Percentiles rank a stretch among this genome's conserved stretches.
These are phyloP conservation scores for Ophion obscuratus DNA, from an alignment of 2,888 invertebrate genomes.

Conservation along the genomic window DNA sequence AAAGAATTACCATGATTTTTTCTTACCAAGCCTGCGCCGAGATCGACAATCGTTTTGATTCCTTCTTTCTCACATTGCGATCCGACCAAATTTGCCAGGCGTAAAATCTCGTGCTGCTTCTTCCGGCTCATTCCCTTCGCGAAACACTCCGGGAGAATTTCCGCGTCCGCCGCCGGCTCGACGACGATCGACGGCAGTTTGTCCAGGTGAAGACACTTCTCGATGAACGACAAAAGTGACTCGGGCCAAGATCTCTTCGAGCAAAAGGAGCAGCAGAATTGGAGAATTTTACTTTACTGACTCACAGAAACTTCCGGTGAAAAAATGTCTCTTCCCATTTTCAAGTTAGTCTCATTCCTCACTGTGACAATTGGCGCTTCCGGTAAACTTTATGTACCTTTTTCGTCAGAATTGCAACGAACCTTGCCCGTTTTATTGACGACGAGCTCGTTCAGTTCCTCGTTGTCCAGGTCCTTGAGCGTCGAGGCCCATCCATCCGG, in stretches of 20 bases:
- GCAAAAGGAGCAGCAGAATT: constrained; percentile 5
- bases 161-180: constrained; percentile 24
- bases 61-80: constrained; percentile 84
- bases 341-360: background rate
- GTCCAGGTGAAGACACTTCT: constrained; percentile 75
- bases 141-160: constrained; percentile 78
- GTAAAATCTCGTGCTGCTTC: constrained; percentile 89
- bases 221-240: constrained; percentile 83
- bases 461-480: constrained; percentile 82
- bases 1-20: background rate
- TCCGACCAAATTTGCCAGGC: constrained; percentile 86
- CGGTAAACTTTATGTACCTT: background rate
- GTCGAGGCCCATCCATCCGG: constrained; percentile 85
- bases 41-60: constrained; percentile 87
- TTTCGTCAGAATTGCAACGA: constrained; percentile 26
- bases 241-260: constrained; percentile 81
- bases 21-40: constrained; percentile 91
- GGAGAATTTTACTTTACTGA: background rate
- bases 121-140: constrained; percentile 85
- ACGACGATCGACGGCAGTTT: constrained; percentile 73
- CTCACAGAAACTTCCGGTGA: background rate
- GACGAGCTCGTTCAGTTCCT: constrained; percentile 85
- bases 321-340: background rate
- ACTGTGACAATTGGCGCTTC: background rate
- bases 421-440: constrained; percentile 75